Evolutionary conservation across 2,888 invertebrate genomes (phyloP).

Genomic region (Anthoptus insignis): DNA sequence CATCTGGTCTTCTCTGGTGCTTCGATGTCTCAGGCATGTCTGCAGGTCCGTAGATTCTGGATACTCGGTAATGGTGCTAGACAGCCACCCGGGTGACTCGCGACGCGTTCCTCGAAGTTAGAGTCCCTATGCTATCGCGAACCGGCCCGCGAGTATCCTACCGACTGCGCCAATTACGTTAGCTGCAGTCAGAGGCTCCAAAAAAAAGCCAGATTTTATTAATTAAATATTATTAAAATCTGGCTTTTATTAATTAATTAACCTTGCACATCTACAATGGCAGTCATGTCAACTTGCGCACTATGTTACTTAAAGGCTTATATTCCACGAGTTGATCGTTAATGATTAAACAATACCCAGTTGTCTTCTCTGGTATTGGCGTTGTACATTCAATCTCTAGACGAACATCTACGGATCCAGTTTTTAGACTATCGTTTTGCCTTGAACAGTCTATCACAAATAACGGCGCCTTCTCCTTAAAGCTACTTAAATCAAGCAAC

Average conservation of each 20-base stretch:
- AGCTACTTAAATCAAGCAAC: conserved; percentile 37
- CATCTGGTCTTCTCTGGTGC: not conserved
- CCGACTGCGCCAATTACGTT: conserved; percentile 32
- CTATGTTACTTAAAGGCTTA: too few relatives aligned
- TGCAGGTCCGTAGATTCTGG: conserved; percentile 3
- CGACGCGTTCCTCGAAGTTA: conserved; percentile 18
- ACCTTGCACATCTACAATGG: too few relatives aligned
- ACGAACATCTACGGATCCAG: not conserved
- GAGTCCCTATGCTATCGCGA: conserved; percentile 23
- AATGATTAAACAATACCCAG: too few relatives aligned
- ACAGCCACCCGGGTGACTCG: conserved; percentile 22
- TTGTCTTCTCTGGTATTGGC: too few relatives aligned
- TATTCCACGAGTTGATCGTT: too few relatives aligned
- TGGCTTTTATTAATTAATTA: too few relatives aligned
- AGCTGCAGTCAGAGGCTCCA: too few relatives aligned
- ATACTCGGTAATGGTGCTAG: conserved; percentile 1
- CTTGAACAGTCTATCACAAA: not conserved
- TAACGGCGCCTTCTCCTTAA: not conserved
- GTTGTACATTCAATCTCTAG: too few relatives aligned
- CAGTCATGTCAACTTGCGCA: too few relatives aligned
- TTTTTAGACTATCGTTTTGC: not conserved
- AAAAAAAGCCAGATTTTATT: too few relatives aligned
- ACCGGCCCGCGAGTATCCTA: too few relatives aligned
- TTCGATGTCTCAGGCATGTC: conserved; percentile 4
- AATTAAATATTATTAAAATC: too few relatives aligned